Percentiles rank a stretch among this genome's conserved stretches.
These are phyloP conservation scores for Cryptosula pallasiana DNA, from an alignment of 2,888 invertebrate genomes.

Conservation along the genomic window DNA sequence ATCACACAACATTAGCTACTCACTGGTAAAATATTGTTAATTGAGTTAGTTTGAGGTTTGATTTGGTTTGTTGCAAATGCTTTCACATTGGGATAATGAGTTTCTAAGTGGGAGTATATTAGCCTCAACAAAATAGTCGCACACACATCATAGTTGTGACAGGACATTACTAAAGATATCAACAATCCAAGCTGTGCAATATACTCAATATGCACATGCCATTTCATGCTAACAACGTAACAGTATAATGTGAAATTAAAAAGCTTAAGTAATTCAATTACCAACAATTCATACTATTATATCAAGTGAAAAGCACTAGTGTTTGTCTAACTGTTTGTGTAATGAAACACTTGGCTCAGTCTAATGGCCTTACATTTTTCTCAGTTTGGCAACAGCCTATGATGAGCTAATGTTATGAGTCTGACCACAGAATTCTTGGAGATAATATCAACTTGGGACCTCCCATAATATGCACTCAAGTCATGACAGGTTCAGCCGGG, in stretches of 20 bases:
- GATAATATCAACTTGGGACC: no score
- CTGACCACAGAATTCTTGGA: no score
- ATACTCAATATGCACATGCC: no score
- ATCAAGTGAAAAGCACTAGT: background rate
- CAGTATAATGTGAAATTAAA: background rate
- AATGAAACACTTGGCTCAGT: background rate
- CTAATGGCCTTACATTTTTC: no score
- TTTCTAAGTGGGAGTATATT: background rate
- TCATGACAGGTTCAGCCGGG: no score
- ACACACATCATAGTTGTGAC: no score
- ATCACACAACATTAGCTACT: constrained; percentile 7
- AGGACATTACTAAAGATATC: no score
- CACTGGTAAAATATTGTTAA: background rate
- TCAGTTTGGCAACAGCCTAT: no score
- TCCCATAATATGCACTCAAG: no score
- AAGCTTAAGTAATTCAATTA: background rate
- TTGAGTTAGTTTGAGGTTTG: constrained; percentile 22
- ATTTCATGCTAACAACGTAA: no score
- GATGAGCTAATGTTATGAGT: no score
- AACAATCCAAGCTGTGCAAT: no score
- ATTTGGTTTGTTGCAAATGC: constrained; percentile 15
- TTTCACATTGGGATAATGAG: background rate
- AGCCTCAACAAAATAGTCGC: background rate
- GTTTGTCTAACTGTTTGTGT: background rate
- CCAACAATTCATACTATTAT: background rate